Conservation (phyloP, 1,140 invertebrate species). For the Berghia stephanieae region DNA sequence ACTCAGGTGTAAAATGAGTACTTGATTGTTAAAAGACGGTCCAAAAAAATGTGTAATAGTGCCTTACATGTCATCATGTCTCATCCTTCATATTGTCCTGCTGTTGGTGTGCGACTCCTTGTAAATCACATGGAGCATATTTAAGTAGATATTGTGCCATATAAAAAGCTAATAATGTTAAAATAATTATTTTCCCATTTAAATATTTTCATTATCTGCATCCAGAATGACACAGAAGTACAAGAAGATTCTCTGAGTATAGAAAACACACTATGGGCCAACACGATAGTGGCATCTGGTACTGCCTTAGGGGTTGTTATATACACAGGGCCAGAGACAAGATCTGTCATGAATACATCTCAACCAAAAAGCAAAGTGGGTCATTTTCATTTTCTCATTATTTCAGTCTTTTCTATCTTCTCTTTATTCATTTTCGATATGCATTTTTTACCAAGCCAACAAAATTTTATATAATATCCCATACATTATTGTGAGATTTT, state of each 20-base stretch:
- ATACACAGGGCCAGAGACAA: slow-evolving; percentile 95
- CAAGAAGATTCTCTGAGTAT: slow-evolving; percentile 86
- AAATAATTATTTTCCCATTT: neutral
- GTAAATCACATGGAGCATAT: no score
- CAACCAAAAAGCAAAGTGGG: slow-evolving; percentile 85
- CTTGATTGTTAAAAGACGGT: no score
- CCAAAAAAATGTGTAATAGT: no score
- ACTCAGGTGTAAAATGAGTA: no score
- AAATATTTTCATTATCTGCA: slow-evolving; percentile 27
- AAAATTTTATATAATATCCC: neutral
- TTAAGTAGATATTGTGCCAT: no score
- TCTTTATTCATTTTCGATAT: no score
- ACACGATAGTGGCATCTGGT: slow-evolving; percentile 97
- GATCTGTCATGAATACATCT: slow-evolving; percentile 98
- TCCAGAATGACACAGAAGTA: slow-evolving; percentile 52
- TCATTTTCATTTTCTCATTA: neutral
- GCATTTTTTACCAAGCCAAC: no score
- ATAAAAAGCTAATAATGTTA: neutral
- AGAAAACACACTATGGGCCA: slow-evolving; percentile 98
- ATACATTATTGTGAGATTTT: neutral
- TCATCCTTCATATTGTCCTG: no score
- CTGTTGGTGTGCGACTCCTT: no score
- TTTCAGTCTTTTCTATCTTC: neutral
- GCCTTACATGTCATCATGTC: no score
- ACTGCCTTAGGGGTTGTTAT: slow-evolving; percentile 92